Evolutionary conservation across 1,140 invertebrate genomes (phyloP), one percentile per base, ranked within the genome.

Genomic region (Trissolcus basalis): DNA sequence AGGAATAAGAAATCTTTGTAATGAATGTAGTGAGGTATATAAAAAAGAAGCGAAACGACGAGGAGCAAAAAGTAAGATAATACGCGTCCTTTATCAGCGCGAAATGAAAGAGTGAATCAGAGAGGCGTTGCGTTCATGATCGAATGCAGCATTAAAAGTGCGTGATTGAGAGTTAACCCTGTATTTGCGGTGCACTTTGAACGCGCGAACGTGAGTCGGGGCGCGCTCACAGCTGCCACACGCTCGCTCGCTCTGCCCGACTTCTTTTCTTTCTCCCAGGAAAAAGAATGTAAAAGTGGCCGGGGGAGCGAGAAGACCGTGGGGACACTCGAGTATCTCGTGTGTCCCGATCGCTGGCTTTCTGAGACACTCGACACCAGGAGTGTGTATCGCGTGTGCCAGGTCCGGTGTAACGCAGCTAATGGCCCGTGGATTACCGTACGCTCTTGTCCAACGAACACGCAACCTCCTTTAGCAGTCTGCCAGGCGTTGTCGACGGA

Each of bases 371-470:
- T 80, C 80, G 85, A 86, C 83, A 86, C 81, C 82, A 56, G 74
- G 79, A 85, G 82, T 79, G 78, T 81, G 80, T 85, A 84, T 87
- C 84, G 84, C 84, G 83, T 85, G 83, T 81, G 79, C 80, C 80
- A 63, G 61, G 51, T 60, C 64, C 74, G 54, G 72, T 74, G 76
- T 78, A 80, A 80, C 78, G 80, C 77, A 67, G 80, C 81, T 87
- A 87, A 87, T 87, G 85, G 85, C 73, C 81, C 78, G 80, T 86
- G 82, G 84, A 81, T 85, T 83, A 84, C 77, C 68, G 68, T 73
- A 45, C 68, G 60, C 77, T 78, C 78, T 69, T 58, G 11, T 50
- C 16, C 35, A 53, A 35, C 50, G 41, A 54, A 78, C 82, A 83
- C 81, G 83, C 81, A 83, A 84, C 82, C 80, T 79, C 61, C 80